Conservation (phyloP, 2,888 invertebrate genomes). For the Drosophila leonis region DNA sequence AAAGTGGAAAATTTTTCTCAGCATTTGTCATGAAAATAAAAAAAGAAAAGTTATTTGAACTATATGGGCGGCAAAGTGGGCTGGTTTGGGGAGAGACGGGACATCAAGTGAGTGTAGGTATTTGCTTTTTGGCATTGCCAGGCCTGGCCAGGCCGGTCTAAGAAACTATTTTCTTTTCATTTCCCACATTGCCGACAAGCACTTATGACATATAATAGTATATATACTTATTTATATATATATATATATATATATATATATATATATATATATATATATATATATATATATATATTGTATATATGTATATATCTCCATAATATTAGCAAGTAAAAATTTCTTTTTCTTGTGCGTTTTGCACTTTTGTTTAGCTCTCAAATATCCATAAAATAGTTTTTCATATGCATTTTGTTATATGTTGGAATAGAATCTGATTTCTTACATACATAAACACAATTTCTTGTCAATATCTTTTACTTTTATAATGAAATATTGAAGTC, state of each 20-base stretch:
- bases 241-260: neutral
- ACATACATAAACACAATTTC: neutral
- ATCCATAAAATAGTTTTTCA: neutral
- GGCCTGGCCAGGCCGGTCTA: conserved; percentile 32
- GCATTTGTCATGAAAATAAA: conserved; percentile 39
- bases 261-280: conserved; percentile 21
- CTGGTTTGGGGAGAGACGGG: neutral
- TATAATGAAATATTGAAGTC: neutral
- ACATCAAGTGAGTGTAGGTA: conserved; percentile 7
- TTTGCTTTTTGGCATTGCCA: conserved; percentile 56
- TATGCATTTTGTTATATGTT: neutral
- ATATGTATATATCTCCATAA: neutral
- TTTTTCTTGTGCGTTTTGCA: neutral
- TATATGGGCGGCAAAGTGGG: conserved; percentile 7
- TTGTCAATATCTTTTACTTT: neutral
- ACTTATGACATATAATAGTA: conserved; percentile 56
- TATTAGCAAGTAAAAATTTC: neutral
- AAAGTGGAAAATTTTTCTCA: conserved; percentile 31
- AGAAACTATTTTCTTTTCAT: conserved; percentile 75
- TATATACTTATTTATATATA: too few species aligned
- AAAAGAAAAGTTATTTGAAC: conserved; percentile 41
- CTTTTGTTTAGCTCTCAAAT: neutral
- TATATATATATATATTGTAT: neutral
- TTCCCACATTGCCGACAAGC: conserved; percentile 42
- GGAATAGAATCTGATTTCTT: neutral